These are phyloP conservation scores for Drosophila emarginata DNA, from an alignment of 2,888 invertebrate genomes.

Conservation along the genomic window DNA sequence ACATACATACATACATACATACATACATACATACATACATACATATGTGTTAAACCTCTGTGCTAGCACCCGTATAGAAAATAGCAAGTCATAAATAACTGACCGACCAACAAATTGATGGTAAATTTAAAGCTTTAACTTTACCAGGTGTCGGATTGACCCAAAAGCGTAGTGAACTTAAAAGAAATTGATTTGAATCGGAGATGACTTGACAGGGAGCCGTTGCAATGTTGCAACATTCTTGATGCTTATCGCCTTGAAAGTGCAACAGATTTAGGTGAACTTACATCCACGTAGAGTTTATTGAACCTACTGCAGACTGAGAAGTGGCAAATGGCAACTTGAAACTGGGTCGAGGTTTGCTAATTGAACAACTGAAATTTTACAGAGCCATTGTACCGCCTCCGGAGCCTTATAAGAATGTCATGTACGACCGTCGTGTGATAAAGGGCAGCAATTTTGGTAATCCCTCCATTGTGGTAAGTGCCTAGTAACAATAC, in stretches of 20 bases:
- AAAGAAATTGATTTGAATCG: slow-evolving; percentile 74
- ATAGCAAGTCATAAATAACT: slow-evolving; percentile 70
- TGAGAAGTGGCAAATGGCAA: not conserved
- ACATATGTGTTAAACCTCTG: not conserved
- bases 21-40: slow-evolving; percentile 7
- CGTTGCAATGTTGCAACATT: slow-evolving; percentile 39
- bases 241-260: slow-evolving; percentile 66
- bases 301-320: slow-evolving; percentile 33
- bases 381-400: slow-evolving; percentile 71
- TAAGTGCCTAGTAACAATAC: slow-evolving; percentile 48
- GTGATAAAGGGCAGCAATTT: slow-evolving; percentile 93
- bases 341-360: slow-evolving; percentile 64
- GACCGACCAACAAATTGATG: slow-evolving; percentile 47
- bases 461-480: slow-evolving; percentile 76
- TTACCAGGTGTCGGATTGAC: slow-evolving; percentile 45
- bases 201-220: slow-evolving; percentile 69
- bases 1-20: not conserved
- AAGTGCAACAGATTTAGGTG: slow-evolving; percentile 69
- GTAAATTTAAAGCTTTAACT: slow-evolving; percentile 50
- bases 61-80: slow-evolving; percentile 12
- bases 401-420: slow-evolving; percentile 85
- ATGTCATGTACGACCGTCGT: slow-evolving; percentile 95
- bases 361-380: slow-evolving; percentile 53
- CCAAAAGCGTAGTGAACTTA: slow-evolving; percentile 78
- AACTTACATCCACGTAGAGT: slow-evolving; percentile 5